A percentile compares a stretch with the other conserved stretches of the same genome.
phyloP scores from a whole-genome alignment of 2,888 invertebrate genomes.

The Papilio elwesi region DNA sequence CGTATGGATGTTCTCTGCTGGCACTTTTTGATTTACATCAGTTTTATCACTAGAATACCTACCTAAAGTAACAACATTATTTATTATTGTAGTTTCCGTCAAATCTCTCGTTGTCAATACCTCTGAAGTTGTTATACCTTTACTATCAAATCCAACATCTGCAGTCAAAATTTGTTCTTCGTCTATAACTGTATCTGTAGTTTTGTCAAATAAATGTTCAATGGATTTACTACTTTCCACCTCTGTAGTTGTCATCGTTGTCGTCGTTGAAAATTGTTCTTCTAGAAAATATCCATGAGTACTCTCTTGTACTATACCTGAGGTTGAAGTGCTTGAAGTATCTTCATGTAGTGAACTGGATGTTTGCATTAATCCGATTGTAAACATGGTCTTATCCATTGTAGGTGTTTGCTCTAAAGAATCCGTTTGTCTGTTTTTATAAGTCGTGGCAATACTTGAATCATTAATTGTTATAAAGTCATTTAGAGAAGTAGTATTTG shows the following conservation, averaged over 20 bases:
- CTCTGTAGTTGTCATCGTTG: background rate
- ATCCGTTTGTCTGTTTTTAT: background rate
- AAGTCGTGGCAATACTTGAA: background rate
- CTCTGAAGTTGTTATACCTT: background rate
- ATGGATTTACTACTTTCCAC: background rate
- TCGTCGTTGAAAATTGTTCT: background rate
- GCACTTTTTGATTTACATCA: background rate
- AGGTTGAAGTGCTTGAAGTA: background rate
- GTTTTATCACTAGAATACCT: conserved; percentile 6
- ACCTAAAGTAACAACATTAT: background rate
- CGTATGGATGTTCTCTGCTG: background rate
- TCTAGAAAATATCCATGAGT: background rate
- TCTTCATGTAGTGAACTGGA: background rate
- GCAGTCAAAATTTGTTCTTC: background rate
- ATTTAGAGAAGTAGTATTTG: background rate
- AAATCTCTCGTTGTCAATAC: background rate
- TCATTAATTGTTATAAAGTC: background rate
- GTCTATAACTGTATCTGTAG: background rate
- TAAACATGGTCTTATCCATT: background rate
- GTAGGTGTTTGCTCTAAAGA: background rate
- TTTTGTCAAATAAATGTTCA: background rate
- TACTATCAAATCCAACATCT: background rate
- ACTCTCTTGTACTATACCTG: background rate
- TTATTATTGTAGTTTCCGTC: conserved; percentile 3
- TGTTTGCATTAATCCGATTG: background rate